Base-by-base conservation (phyloP, 2,888 invertebrate genomes). In the Lycia hirtaria region DNA sequence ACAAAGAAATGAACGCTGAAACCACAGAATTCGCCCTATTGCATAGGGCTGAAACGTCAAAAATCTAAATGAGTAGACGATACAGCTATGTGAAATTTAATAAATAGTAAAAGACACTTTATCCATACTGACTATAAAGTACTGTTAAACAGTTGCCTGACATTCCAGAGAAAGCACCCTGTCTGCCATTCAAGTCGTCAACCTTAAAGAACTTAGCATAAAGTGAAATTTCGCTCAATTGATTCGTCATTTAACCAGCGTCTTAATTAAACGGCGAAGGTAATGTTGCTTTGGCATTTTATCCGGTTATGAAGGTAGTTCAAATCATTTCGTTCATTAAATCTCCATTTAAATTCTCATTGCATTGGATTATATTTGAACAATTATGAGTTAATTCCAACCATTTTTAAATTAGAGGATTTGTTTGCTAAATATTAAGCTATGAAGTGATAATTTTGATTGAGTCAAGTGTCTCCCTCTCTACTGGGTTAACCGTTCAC, bases 111-210 rank as follows among this genome's bases (percentile, higher is more conserved):
- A 17, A 15, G 7, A 15, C 9, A 17, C 17, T 35, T 10, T 35
- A 24, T 10, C 40, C 47, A 33, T 54, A 47, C 49, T 56, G 49
- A 3, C 15, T 32, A 6, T 12, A 28, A 32, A 40, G 28, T 37
- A 4, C 28, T 24, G 70, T 65, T 72, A 75, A 81, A 80, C 85
- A 81, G 78, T 78, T 78, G 81, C 73, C 47, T 51, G 30, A 81
- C 78, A 83, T 83, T 80, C 80, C 80, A 78, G 75, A 78, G 81
- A 81, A 81, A 81, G 78, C 78, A 73, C 69, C 72, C 64, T 63
- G 62, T 33, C 44, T 51, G 60, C 66, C 65, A 60, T 61, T 62
- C 67, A 65, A 60, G 71, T 64, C 67, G 55, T 65, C 70, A 62
- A 76, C 81, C 76, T 75, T 81, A 81, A 74, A 67, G 53, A 59